Percentiles rank a stretch among this genome's conserved stretches.
These are phyloP conservation scores for Patiria miniata DNA, from an alignment of 35 echinoderm and acorn worm species.

Conservation along the genomic window DNA sequence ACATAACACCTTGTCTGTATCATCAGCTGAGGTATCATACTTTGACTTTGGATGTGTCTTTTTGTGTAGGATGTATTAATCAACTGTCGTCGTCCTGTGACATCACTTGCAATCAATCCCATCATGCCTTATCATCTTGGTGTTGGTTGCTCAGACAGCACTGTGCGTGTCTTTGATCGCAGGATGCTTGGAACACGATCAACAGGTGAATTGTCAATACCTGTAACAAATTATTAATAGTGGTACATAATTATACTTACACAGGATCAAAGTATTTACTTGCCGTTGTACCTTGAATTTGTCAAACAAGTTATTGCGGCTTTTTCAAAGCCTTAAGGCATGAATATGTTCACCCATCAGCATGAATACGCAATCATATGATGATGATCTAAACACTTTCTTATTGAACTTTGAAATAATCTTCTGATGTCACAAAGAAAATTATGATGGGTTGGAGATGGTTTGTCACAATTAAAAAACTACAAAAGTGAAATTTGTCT, in stretches of 20 bases:
- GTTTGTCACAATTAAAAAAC: no score
- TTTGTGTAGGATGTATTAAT: constrained; percentile 85
- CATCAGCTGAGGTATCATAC: no score
- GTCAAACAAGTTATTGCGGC: background rate
- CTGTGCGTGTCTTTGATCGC: constrained; percentile 87
- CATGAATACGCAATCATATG: no score
- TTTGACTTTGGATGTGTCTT: background rate
- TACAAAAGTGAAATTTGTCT: no score
- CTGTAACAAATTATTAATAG: background rate
- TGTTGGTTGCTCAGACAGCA: constrained; percentile 96
- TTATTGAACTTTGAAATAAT: no score
- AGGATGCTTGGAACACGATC: constrained; percentile 88
- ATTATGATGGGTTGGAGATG: no score
- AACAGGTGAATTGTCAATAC: constrained; percentile 50
- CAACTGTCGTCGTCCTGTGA: constrained; percentile 97
- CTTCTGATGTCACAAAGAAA: no score
- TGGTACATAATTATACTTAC: background rate
- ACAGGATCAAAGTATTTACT: background rate
- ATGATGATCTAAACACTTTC: no score
- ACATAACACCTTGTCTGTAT: no score
- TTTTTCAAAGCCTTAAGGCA: no score
- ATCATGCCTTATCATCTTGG: constrained; percentile 90
- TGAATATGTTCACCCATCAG: no score
- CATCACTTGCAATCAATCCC: constrained; percentile 81
- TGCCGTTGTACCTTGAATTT: background rate